Percentiles rank a stretch among this genome's conserved stretches.
Conservation (phyloP, 1,140 invertebrate genomes). For the Drosophila bocqueti region DNA sequence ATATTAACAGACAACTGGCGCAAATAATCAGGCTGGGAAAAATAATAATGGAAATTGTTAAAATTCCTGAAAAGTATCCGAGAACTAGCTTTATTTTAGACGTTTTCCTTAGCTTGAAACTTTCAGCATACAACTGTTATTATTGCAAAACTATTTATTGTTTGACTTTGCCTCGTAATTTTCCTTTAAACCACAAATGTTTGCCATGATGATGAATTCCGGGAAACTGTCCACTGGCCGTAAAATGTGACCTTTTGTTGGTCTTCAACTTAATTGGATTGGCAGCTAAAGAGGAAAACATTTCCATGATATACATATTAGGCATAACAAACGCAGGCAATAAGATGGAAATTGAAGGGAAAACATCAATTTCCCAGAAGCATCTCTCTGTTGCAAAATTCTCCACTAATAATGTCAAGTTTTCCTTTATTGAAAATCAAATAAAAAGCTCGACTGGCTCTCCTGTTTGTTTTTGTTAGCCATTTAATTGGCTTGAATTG, state of each 20-base stretch:
- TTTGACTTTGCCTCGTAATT: neutral
- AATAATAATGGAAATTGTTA: constrained; percentile 15
- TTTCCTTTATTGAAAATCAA: neutral
- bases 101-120: neutral
- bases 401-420: neutral
- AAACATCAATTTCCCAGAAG: constrained; percentile 1
- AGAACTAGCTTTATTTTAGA: too few species aligned
- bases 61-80: neutral
- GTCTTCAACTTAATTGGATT: constrained; percentile 2
- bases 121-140: neutral
- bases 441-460: too few species aligned
- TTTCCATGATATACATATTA: neutral
- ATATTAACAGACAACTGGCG: constrained; percentile 13
- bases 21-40: constrained; percentile 1
- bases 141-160: neutral
- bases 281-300: neutral
- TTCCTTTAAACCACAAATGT: neutral
- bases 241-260: constrained; percentile 1
- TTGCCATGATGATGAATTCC: neutral
- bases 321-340: neutral
- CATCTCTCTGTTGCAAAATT: neutral
- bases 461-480: neutral
- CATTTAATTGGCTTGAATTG: neutral
- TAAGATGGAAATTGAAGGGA: neutral
- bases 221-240: constrained; percentile 1